These are phyloP conservation scores for Parapsyche elsis DNA, from an alignment of 1,140 invertebrate species.

Conservation along the genomic window DNA sequence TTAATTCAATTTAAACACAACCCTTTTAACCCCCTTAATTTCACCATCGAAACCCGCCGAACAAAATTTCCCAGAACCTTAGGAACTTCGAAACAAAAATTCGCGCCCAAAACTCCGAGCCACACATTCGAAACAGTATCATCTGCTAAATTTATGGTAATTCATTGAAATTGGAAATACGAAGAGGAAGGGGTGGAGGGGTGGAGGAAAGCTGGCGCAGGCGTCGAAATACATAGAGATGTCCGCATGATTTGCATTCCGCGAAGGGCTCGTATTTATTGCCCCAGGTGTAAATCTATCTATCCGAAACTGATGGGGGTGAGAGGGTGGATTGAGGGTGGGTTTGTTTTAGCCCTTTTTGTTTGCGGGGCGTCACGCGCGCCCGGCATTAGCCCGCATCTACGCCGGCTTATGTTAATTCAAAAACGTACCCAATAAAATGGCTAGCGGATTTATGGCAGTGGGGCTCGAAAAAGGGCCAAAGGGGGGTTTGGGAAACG, in stretches of 20 bases:
- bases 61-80: not conserved
- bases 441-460: slow-evolving; percentile 32
- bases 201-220: not conserved
- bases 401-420: slow-evolving; percentile 50
- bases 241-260: slow-evolving; percentile 32
- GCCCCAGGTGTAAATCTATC: slow-evolving; percentile 46
- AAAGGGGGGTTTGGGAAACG: slow-evolving; percentile 1
- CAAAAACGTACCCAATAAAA: slow-evolving; percentile 52
- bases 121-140: too few relatives aligned
- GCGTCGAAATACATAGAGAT: slow-evolving; percentile 22
- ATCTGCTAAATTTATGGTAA: slow-evolving; percentile 6
- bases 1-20: too few relatives aligned
- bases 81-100: not conserved
- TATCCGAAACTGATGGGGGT: not conserved
- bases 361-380: slow-evolving; percentile 33
- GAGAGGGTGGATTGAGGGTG: not conserved
- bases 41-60: not conserved
- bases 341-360: slow-evolving; percentile 22
- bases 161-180: slow-evolving; percentile 22
- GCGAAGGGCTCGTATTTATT: slow-evolving; percentile 26
- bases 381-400: slow-evolving; percentile 42
- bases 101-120: not conserved
- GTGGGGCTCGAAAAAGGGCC: slow-evolving; percentile 7
- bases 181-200: not conserved
- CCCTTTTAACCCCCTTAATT: too few relatives aligned